A percentile compares a stretch with the other conserved stretches of the same genome.
These are phyloP conservation scores for Tribolium castaneum DNA, from an alignment of 1,140 invertebrate genomes.

Conservation along the genomic window DNA sequence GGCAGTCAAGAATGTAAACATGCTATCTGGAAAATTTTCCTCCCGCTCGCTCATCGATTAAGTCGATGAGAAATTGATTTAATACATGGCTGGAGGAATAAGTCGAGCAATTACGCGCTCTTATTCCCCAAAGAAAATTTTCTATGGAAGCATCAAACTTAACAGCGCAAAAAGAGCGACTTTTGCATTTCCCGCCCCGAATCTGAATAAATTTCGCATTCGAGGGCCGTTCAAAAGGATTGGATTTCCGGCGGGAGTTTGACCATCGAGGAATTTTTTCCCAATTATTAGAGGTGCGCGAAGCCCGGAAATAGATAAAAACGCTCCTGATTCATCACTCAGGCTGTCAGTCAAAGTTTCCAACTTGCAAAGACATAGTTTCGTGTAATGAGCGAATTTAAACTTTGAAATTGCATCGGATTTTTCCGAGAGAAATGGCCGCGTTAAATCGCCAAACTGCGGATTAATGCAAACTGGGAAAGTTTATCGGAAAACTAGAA, in stretches of 20 bases:
- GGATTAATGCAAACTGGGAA: conserved; percentile 3
- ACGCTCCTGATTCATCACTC: conserved; percentile 46
- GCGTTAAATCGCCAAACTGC: conserved; percentile 12
- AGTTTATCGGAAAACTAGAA: conserved; percentile 19
- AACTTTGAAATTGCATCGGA: conserved; percentile 23
- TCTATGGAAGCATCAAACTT: conserved; percentile 7
- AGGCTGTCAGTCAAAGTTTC: conserved; percentile 38
- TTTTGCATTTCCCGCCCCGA: not conserved
- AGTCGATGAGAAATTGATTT: conserved; percentile 8
- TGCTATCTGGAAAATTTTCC: conserved; percentile 19
- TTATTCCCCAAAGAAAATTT: conserved; percentile 4
- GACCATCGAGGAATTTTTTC: not conserved
- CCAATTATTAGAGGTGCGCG: conserved; percentile 15
- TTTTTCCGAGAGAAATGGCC: not conserved
- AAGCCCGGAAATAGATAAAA: conserved; percentile 42
- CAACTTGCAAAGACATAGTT: conserved; percentile 35
- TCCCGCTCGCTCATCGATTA: not conserved
- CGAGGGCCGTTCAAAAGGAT: conserved; percentile 1
- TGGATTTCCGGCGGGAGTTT: conserved; percentile 12
- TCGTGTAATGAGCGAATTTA: conserved; percentile 40
- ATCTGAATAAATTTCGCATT: conserved; percentile 26
- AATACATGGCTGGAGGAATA: not conserved
- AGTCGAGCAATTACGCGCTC: not conserved
- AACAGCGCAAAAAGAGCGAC: conserved; percentile 1
- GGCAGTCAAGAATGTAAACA: conserved; percentile 36